A percentile compares a stretch with the other conserved stretches of the same genome.
These are phyloP conservation scores for Morinoia aosen DNA, from an alignment of 2,888 invertebrate species.

Conservation along the genomic window DNA sequence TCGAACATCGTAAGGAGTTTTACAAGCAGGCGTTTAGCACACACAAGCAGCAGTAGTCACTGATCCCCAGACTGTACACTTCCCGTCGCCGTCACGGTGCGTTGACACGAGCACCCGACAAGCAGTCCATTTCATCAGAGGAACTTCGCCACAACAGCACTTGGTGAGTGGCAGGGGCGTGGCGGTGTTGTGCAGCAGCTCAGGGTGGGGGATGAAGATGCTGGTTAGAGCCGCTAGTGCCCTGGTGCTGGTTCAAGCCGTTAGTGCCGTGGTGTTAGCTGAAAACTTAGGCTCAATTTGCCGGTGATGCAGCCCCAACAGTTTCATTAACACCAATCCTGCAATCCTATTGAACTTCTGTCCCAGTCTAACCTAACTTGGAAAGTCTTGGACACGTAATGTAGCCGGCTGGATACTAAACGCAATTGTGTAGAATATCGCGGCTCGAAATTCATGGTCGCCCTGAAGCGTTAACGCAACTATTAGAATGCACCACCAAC, in stretches of 20 bases:
- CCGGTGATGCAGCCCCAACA: background rate
- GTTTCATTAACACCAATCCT: background rate
- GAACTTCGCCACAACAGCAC: no score
- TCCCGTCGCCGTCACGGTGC: no score
- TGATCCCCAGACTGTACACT: no score
- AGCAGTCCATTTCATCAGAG: no score
- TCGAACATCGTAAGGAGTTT: no score
- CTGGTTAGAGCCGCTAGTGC: no score
- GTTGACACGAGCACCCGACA: no score
- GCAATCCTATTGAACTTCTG: background rate
- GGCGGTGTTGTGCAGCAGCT: no score
- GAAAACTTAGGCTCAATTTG: background rate
- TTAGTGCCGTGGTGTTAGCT: background rate
- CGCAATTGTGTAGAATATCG: conserved; percentile 27
- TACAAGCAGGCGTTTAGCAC: no score
- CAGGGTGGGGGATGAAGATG: no score
- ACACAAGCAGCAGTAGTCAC: no score
- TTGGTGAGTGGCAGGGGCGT: no score
- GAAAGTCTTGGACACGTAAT: background rate
- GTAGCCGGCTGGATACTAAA: background rate
- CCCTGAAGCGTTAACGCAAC: background rate
- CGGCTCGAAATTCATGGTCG: background rate
- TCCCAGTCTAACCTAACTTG: background rate
- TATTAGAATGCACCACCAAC: background rate
- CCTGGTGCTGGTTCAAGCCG: background rate